Evolutionary conservation across 2,888 invertebrate genomes (phyloP), one percentile per base, ranked within the genome.

Genomic region (Dioctria rufipes): DNA sequence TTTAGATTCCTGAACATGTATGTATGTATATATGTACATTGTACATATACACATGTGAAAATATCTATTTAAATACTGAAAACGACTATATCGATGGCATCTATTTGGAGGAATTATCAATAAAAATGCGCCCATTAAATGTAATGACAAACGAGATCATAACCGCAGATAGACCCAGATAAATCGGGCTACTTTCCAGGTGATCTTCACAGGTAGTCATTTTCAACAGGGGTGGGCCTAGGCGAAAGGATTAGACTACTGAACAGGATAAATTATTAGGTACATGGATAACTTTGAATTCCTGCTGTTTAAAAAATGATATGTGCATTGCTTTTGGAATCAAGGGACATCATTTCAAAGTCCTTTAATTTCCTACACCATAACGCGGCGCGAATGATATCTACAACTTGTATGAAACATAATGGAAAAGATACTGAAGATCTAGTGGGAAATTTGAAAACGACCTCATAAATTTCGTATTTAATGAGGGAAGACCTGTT

Each of bases 251-350:
- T 73, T 73, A 58, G 58, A 73, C 73, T 73, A 73, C 73, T 42
- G 73, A 73, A 73, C 58, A 13, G 58, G 25, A 60, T 73, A 73
- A 73, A 73, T 73, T 73, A 73, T 73, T 39, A 73, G 11, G 58
- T 13, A 73, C 73, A 73, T 73, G 73, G 25, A 73, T 58, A 58
- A 40, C 40, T 51, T 43, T n/a, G 73, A n/a, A 73, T 73, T 73
- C 73, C 73, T 58, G 73, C 73, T 73, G 73, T 40, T 73, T 73
- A 73, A 73, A 73, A 73, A 73, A 73, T 73, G 49, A 73, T 40
- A 54, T 39, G 42, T 40, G 13, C 42, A 40, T 11, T 8, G 40
- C 60, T 25, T 40, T 25, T 42, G 42, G 51, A 37, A 37, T 73
- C 42, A 73, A 51, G 58, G 25, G 73, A 73, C 58, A 58, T 13